Percentiles rank a stretch among this genome's conserved stretches.
Evolutionary conservation across 2,113 vertebrate species (phyloP).

Genomic region (Triplophysa rosa): DNA sequence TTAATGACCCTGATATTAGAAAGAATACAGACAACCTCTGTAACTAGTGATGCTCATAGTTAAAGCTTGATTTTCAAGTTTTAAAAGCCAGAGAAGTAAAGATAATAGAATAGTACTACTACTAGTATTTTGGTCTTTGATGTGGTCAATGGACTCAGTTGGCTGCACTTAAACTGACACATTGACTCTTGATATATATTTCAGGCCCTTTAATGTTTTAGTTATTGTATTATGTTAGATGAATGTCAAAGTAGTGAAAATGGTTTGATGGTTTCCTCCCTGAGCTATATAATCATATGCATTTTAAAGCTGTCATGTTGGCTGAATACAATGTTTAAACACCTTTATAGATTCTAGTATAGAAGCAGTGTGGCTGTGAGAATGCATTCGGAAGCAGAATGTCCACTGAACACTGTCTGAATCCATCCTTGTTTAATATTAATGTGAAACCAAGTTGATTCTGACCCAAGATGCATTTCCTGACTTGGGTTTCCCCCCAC

Average conservation of each 20-base stretch:
- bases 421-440: neutral
- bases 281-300: neutral
- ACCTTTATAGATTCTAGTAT: neutral
- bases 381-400: neutral
- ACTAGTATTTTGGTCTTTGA: neutral
- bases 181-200: neutral
- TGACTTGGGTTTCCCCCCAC: neutral
- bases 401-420: no score
- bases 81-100: neutral
- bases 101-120: neutral
- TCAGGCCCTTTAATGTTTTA: neutral
- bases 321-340: neutral
- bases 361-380: neutral
- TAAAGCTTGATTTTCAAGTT: neutral
- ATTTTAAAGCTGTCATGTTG: neutral
- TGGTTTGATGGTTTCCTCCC: no score
- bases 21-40: neutral
- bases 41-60: neutral
- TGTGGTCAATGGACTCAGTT: conserved; percentile 6
- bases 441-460: neutral
- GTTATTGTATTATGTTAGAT: neutral
- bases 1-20: conserved; percentile 1
- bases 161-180: neutral
- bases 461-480: neutral
- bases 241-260: no score